phyloP scores from a whole-genome alignment of 2,888 invertebrate genomes.

The Bellardia pandia region DNA sequence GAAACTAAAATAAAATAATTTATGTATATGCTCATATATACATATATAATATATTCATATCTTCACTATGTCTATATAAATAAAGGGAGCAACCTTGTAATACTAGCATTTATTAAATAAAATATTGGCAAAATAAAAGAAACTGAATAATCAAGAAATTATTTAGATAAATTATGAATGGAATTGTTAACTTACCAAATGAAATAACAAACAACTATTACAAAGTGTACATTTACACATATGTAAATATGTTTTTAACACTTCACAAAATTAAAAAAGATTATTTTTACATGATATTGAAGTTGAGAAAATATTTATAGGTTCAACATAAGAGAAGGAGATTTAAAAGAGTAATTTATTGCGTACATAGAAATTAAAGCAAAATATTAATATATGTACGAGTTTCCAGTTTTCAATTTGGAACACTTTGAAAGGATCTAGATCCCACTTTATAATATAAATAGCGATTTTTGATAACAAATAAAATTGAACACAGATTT shows the following conservation, averaged over 20 bases:
- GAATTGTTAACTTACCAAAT: conserved; percentile 7
- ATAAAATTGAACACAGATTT: too few relatives aligned
- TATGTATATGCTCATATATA: not conserved
- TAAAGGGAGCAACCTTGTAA: conserved; percentile 12
- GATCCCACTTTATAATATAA: too few relatives aligned
- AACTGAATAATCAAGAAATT: conserved; percentile 14
- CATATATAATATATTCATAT: not conserved
- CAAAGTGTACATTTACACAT: not conserved
- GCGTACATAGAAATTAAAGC: too few relatives aligned
- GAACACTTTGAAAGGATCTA: too few relatives aligned
- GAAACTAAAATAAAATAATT: not conserved
- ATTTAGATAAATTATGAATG: conserved; percentile 2
- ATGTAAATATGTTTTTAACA: conserved; percentile 3
- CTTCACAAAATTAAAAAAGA: conserved; percentile 8
- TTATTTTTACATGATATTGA: not conserved
- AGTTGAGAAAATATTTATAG: conserved; percentile 7
- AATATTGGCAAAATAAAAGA: conserved; percentile 19
- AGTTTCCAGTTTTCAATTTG: too few relatives aligned
- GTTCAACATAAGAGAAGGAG: not conserved
- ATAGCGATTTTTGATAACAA: too few relatives aligned
- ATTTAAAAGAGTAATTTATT: not conserved
- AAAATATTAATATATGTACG: too few relatives aligned
- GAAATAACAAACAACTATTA: not conserved
- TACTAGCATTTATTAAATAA: conserved; percentile 9
- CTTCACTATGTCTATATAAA: not conserved